Conservation (phyloP, 2,797 vertebrate species). For the Ptychadena robeensis region DNA sequence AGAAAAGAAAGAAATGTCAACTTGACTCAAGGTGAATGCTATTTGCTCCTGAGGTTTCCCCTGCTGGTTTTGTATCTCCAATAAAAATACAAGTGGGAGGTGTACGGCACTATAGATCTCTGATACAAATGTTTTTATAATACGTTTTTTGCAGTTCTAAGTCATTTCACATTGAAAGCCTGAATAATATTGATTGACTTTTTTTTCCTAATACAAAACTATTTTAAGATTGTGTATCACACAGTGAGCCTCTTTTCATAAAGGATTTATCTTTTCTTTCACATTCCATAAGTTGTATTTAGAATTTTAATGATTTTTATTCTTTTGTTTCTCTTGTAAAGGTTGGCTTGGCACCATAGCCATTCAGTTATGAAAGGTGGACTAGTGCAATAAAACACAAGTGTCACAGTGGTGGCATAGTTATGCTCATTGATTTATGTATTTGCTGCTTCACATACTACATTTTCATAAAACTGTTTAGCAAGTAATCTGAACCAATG, state of each 20-base stretch:
- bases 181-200: constrained; percentile 51
- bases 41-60: constrained; percentile 47
- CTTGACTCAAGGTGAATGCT: constrained; percentile 46
- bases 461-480: no score
- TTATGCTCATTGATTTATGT: not conserved
- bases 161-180: constrained; percentile 40
- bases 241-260: constrained; percentile 43
- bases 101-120: constrained; percentile 32
- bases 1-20: constrained; percentile 49
- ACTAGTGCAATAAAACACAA: not conserved
- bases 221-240: constrained; percentile 51
- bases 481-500: no score
- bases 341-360: constrained; percentile 10
- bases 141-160: constrained; percentile 44
- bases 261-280: constrained; percentile 46
- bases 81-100: constrained; percentile 52
- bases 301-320: constrained; percentile 44
- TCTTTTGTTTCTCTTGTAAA: constrained; percentile 27
- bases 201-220: constrained; percentile 57
- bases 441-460: no score
- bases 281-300: constrained; percentile 38
- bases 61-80: constrained; percentile 54
- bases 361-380: not conserved
- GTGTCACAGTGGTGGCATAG: not conserved
- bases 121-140: constrained; percentile 54